Percentiles rank a stretch among this genome's conserved stretches.
These are phyloP conservation scores for Romanogobio albipinnatus DNA, from an alignment of 2,113 vertebrate species.

Conservation along the genomic window DNA sequence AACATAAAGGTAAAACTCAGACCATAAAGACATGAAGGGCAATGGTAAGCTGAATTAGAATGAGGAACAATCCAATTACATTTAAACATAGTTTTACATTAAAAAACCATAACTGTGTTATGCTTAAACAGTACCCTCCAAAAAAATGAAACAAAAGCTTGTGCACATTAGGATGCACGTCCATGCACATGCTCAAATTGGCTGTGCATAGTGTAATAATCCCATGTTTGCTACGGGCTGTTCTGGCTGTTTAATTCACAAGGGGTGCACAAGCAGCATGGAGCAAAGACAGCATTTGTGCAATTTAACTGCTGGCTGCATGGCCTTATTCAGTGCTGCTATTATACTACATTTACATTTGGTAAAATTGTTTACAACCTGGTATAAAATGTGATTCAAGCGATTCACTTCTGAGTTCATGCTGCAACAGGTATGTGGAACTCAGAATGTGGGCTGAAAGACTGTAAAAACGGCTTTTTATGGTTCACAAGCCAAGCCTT, in stretches of 20 bases:
- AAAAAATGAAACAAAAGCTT: neutral
- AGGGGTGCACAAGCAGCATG: neutral
- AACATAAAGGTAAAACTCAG: neutral
- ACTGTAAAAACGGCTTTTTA: neutral
- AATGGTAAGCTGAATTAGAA: neutral
- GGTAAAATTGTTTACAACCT: neutral
- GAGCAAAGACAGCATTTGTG: neutral
- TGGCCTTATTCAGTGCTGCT: neutral
- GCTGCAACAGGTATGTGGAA: neutral
- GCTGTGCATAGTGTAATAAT: neutral
- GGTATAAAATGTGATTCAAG: neutral
- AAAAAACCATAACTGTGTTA: neutral
- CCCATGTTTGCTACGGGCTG: neutral
- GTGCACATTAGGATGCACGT: neutral
- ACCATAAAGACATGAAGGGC: neutral
- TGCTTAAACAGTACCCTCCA: neutral
- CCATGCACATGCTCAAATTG: neutral
- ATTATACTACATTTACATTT: neutral
- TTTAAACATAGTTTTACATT: neutral
- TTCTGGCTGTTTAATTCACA: conserved; percentile 22
- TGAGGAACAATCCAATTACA: neutral
- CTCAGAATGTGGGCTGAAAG: neutral
- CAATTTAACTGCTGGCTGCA: too few relatives aligned
- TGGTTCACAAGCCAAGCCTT: neutral
- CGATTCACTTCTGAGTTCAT: neutral